Evolutionary conservation across 2,113 vertebrate genomes (phyloP), one percentile per base, ranked within the genome.

Genomic region (Pseudolaguvia tuberculata): DNA sequence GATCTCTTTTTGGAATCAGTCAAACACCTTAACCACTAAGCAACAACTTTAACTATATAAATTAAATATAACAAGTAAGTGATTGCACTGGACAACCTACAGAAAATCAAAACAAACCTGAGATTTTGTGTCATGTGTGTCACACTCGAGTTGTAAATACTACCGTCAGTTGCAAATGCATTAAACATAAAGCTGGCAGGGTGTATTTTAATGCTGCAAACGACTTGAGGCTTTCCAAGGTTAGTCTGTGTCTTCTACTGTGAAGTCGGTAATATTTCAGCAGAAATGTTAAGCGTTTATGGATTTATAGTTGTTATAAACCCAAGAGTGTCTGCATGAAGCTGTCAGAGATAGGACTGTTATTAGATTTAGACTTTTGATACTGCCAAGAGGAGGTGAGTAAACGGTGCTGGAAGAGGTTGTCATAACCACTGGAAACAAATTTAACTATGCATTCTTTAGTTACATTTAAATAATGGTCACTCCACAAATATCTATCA

Each of bases 291-390:
- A 51, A 59, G 45, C 56, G 42, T 75, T 75, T 75, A 78, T 72
- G 52, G 62, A 78, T 73, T 68, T 78, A 73, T 59, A 51, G 65
- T 69, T 20, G 15, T 78, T 73, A 73, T 68, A 72, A 52, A 73
- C 27, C 77, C 52, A 25, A n/a, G 39, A 78, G 76, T 29, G 62
- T 78, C 70, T 45, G 52, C 47, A 50, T 50, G 21, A 17, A 27
- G 51, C 51, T 72, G 76, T 66, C 77, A 73, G 18, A 31, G 45
- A 55, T 67, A 29, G 50, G 53, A 47, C 63, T 45, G 23, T 68
- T 78, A 67, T 69, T 69, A 61, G 29, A 78, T 73, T 73, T 73
- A 50, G 50, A 42, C 77, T 56, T 53, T 27, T 4, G 27, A 35
- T 51, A 58, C 50, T 72, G 68, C 70, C 58, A 53, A 55, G 23